Evolutionary conservation across 2,888 invertebrate species (phyloP).

Genomic region (Platycnemis pennipes): DNA sequence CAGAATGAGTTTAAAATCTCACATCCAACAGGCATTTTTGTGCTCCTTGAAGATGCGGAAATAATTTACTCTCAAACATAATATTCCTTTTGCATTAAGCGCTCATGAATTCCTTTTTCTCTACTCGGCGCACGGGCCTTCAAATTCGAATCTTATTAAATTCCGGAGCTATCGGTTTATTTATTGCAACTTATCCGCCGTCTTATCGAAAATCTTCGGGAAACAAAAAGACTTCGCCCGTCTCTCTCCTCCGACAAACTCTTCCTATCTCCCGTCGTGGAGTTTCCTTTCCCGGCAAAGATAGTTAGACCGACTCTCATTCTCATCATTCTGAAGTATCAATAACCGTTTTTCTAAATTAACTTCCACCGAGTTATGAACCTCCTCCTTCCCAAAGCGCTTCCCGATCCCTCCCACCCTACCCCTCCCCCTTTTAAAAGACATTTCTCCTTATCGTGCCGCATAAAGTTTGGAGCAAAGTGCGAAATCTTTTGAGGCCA

Average conservation of each 20-base stretch:
- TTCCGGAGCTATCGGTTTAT: background rate
- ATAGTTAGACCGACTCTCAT: conserved; percentile 40
- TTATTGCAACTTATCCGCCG: background rate
- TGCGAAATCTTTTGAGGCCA: conserved; percentile 43
- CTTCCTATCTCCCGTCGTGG: background rate
- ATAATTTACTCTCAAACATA: background rate
- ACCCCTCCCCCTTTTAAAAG: background rate
- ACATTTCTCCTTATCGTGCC: conserved; percentile 46
- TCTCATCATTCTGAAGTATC: conserved; percentile 64
- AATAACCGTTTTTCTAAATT: conserved; percentile 67
- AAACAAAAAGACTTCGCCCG: conserved; percentile 4
- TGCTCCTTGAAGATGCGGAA: no score
- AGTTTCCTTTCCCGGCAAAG: conserved; percentile 47
- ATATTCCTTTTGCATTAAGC: no score
- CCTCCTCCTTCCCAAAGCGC: background rate
- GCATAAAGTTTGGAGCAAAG: conserved; percentile 56
- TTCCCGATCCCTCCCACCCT: background rate
- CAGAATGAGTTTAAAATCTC: no score
- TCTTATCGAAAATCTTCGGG: background rate
- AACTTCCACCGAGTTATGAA: conserved; percentile 53
- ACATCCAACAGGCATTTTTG: no score
- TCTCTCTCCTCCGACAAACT: background rate
- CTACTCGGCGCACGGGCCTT: background rate
- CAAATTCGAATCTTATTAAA: background rate
- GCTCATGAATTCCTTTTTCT: background rate